Conservation (phyloP, 1,140 invertebrate species). For the Scaptomyza pallida region DNA sequence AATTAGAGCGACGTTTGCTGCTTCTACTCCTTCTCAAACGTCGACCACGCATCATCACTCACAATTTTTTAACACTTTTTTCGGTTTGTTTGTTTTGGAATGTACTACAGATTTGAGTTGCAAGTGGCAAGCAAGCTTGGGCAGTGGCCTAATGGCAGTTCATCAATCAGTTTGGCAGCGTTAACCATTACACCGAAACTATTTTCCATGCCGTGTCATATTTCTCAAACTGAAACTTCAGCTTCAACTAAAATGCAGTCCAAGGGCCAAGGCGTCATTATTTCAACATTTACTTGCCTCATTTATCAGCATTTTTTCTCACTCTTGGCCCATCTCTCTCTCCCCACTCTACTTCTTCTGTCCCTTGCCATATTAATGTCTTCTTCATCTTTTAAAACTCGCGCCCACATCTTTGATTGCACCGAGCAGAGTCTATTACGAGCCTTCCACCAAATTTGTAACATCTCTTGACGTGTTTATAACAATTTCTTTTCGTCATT, state of each 20-base stretch:
- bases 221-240: conserved; percentile 36
- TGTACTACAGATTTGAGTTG: conserved; percentile 20
- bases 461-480: conserved; percentile 30
- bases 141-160: conserved; percentile 70
- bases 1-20: conserved; percentile 59
- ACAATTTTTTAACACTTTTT: conserved; percentile 78
- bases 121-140: conserved; percentile 21
- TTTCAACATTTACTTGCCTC: conserved; percentile 75
- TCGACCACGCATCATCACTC: conserved; percentile 71
- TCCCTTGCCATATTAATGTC: background rate
- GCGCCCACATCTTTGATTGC: conserved; percentile 44
- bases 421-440: conserved; percentile 18
- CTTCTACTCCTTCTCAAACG: background rate
- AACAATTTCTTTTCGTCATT: conserved; percentile 31
- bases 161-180: conserved; percentile 75
- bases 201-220: conserved; percentile 55
- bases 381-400: conserved; percentile 59
- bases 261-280: conserved; percentile 55
- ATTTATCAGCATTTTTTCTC: conserved; percentile 73
- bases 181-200: conserved; percentile 53
- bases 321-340: conserved; percentile 29
- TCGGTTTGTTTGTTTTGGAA: background rate
- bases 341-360: background rate
- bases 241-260: conserved; percentile 51
- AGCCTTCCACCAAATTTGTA: conserved; percentile 7